phyloP scores from a whole-genome alignment of 30 jellyfish, hydroid and myxozoan species.

The Pseudorhiza aurosa region DNA sequence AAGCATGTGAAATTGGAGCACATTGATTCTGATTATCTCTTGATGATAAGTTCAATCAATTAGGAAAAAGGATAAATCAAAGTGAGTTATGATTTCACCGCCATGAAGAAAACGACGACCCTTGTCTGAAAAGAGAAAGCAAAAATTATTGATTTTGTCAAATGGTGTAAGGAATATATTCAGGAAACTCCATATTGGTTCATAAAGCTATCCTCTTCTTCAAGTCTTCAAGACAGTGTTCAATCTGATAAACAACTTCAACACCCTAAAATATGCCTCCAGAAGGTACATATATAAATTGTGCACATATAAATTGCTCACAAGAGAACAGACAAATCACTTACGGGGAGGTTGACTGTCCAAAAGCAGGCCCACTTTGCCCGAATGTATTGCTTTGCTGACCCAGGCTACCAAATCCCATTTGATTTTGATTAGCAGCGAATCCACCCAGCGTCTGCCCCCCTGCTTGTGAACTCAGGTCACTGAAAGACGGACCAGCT shows the following conservation, averaged over 20 bases:
- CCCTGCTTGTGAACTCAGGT: conserved; percentile 47
- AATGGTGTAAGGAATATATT: background rate
- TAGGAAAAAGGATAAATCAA: too few species aligned
- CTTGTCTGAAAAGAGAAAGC: conserved; percentile 16
- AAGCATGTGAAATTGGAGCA: too few species aligned
- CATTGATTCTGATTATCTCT: too few species aligned
- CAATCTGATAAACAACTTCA: background rate
- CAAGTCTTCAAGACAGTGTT: background rate
- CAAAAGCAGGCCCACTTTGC: conserved; percentile 45
- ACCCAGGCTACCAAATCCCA: conserved; percentile 71
- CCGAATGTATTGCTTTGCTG: conserved; percentile 74
- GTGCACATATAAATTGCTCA: too few species aligned
- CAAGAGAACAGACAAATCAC: too few species aligned
- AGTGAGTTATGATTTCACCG: too few species aligned
- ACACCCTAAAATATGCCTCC: background rate
- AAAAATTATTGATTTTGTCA: background rate
- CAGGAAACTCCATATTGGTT: background rate
- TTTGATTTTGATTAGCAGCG: conserved; percentile 40
- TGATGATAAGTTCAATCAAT: too few species aligned
- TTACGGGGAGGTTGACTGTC: conserved; percentile 50
- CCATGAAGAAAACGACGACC: conserved; percentile 52
- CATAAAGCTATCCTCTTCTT: too few species aligned
- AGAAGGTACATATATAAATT: background rate
- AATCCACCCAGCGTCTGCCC: conserved; percentile 58
- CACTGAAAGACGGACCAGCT: conserved; percentile 56